Evolutionary conservation across 2,797 vertebrate species (phyloP).

Genomic region (Oreochromis grahami): DNA sequence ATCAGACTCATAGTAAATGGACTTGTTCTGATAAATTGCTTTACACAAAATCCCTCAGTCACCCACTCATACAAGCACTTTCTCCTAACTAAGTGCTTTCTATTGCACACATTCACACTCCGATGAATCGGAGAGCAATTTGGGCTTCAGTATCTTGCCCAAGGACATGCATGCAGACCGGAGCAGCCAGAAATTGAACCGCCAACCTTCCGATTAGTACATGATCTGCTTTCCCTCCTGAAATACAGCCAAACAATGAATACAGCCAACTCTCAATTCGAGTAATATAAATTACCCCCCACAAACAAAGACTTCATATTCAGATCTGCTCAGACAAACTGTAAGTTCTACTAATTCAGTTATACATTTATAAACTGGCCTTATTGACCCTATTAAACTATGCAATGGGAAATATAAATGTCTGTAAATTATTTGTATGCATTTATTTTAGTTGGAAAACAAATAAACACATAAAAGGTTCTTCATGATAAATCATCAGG

Average conservation of each 20-base stretch:
- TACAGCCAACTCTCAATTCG: not conserved
- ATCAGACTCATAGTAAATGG: not conserved
- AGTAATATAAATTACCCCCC: not conserved
- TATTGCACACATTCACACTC: not conserved
- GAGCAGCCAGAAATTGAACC: not conserved
- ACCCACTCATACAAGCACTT: not conserved
- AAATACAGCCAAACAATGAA: not conserved
- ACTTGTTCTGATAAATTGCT: not conserved
- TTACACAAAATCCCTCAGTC: not conserved
- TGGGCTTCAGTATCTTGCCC: not conserved
- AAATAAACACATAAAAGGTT: not conserved
- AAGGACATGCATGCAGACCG: not conserved
- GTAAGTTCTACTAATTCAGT: not conserved
- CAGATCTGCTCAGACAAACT: not conserved
- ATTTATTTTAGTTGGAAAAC: not conserved
- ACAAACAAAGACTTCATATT: not conserved
- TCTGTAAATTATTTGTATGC: not conserved
- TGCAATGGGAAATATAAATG: not conserved
- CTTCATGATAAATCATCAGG: not conserved
- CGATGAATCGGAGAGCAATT: not conserved
- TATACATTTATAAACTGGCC: not conserved
- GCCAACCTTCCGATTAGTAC: not conserved
- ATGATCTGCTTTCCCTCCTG: not conserved
- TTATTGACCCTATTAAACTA: not conserved
- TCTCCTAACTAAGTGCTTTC: not conserved